These are phyloP conservation scores for Sebastes cheni DNA, from an alignment of 2,797 vertebrate species.

Conservation along the genomic window DNA sequence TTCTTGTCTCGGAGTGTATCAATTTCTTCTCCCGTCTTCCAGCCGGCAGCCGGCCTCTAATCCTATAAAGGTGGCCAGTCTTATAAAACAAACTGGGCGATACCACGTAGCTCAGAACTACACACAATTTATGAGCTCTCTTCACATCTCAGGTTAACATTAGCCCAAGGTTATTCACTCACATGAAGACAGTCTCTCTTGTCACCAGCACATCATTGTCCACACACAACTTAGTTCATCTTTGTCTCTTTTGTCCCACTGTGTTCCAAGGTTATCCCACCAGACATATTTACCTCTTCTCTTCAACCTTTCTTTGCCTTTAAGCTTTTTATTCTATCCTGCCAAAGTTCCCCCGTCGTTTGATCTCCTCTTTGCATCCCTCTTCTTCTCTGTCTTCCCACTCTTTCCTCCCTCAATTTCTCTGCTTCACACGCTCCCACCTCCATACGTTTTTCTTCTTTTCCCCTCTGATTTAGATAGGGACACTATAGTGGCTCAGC, in stretches of 20 bases:
- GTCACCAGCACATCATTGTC: neutral
- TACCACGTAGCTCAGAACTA: neutral
- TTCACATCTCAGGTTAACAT: slow-evolving; percentile 32
- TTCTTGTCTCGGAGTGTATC: slow-evolving; percentile 42
- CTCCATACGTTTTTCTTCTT: neutral
- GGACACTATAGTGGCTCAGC: neutral
- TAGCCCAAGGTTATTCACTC: slow-evolving; percentile 55
- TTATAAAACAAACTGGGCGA: slow-evolving; percentile 49
- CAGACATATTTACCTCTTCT: slow-evolving; percentile 32
- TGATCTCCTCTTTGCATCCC: slow-evolving; percentile 33
- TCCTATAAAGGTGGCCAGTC: slow-evolving; percentile 61
- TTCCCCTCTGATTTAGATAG: neutral
- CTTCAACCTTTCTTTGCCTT: neutral
- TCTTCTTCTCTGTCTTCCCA: neutral
- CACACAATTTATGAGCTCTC: slow-evolving; percentile 42
- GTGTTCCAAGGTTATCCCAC: slow-evolving; percentile 50
- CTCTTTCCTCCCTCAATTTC: neutral
- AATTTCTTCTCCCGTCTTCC: slow-evolving; percentile 41
- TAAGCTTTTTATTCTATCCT: slow-evolving; percentile 15
- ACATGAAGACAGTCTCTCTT: slow-evolving; percentile 15
- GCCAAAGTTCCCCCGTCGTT: slow-evolving; percentile 33
- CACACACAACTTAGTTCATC: slow-evolving; percentile 1
- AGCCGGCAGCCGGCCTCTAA: slow-evolving; percentile 51
- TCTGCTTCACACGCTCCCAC: neutral
- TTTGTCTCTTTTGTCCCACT: slow-evolving; percentile 29